These are phyloP conservation scores for Apistogramma diplotaenia DNA, from an alignment of 2,113 vertebrate genomes.

Conservation along the genomic window DNA sequence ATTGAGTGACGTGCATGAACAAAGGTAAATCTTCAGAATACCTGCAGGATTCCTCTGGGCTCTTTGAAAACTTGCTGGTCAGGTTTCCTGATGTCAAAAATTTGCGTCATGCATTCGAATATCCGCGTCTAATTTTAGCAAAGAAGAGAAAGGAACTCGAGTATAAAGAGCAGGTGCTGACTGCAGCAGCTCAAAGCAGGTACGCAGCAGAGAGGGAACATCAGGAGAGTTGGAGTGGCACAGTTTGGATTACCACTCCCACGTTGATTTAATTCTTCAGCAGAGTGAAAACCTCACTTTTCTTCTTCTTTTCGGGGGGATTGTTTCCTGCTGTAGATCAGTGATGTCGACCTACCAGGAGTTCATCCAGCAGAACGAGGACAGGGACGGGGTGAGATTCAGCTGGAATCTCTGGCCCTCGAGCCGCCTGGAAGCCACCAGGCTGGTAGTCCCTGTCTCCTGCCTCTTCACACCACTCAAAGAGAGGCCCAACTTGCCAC, in stretches of 20 bases:
- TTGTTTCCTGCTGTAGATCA: slow-evolving; percentile 30
- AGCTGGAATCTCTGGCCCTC: slow-evolving; percentile 99
- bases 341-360: slow-evolving; percentile 91
- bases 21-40: neutral
- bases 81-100: slow-evolving; percentile 19
- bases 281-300: neutral
- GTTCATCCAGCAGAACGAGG: slow-evolving; percentile 98
- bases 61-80: slow-evolving; percentile 32
- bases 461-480: slow-evolving; percentile 95
- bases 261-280: neutral
- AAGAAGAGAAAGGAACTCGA: neutral
- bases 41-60: neutral
- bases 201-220: neutral
- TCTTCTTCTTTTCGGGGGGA: neutral
- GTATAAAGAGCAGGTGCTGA: slow-evolving; percentile 24
- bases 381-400: slow-evolving; percentile 93
- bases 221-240: neutral
- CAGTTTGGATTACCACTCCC: neutral
- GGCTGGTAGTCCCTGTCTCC: slow-evolving; percentile 92
- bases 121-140: slow-evolving; percentile 19
- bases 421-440: slow-evolving; percentile 92
- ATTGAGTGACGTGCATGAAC: neutral
- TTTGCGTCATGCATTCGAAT: slow-evolving; percentile 39
- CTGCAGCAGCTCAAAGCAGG: neutral
- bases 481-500: slow-evolving; percentile 89